phyloP scores from a whole-genome alignment of 1,140 invertebrate genomes.

The Lordiphosa mommai region DNA sequence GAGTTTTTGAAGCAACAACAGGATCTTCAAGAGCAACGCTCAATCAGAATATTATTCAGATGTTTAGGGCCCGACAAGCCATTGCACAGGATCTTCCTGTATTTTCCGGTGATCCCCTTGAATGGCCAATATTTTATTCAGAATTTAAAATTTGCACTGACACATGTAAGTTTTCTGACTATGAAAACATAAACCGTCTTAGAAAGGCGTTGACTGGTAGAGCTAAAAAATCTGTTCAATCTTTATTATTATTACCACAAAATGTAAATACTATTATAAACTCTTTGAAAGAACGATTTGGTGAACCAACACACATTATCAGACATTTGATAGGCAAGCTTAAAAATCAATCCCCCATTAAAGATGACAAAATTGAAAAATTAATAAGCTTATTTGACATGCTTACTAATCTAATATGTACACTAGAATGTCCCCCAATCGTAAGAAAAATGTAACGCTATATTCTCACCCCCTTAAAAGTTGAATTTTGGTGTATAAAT shows the following conservation, averaged over 20 bases:
- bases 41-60: background rate
- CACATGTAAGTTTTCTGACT: background rate
- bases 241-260: background rate
- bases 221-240: no score
- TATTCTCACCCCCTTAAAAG: no score
- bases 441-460: no score
- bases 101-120: constrained; percentile 12
- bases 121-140: constrained; percentile 12
- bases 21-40: constrained; percentile 3
- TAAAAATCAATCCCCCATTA: background rate
- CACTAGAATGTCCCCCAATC: no score
- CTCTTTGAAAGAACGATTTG: constrained; percentile 3
- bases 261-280: constrained; percentile 1
- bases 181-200: constrained; percentile 13
- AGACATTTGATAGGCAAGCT: constrained; percentile 7
- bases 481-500: no score
- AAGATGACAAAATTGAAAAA: constrained; percentile 12
- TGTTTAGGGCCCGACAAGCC: constrained; percentile 10
- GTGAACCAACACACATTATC: background rate
- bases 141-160: background rate
- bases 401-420: constrained; percentile 16
- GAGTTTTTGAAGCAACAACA: constrained; percentile 3
- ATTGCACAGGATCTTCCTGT: constrained; percentile 8
- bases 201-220: background rate
- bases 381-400: constrained; percentile 9